A percentile compares a stretch with the other conserved stretches of the same genome.
These are phyloP conservation scores for Ptychochromis oligacanthus DNA, from an alignment of 2,113 vertebrate genomes.

Conservation along the genomic window DNA sequence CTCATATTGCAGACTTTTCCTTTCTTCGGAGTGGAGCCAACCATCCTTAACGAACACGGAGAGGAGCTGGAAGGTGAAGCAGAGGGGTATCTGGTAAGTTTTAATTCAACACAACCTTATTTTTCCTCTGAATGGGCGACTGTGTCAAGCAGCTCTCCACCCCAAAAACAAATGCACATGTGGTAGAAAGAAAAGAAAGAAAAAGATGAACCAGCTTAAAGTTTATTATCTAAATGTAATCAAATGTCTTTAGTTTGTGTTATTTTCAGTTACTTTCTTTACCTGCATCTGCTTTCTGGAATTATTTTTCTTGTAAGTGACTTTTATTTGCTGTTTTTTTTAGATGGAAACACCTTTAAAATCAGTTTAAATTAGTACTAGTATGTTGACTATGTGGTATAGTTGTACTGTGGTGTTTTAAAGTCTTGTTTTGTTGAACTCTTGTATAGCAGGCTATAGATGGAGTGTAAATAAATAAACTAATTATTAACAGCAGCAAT, in stretches of 20 bases:
- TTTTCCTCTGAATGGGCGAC: background rate
- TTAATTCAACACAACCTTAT: background rate
- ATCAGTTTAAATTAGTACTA: background rate
- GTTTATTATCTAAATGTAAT: background rate
- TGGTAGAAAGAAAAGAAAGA: background rate
- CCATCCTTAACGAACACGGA: constrained; percentile 81
- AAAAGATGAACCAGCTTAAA: background rate
- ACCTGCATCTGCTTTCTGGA: background rate
- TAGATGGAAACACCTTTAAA: background rate
- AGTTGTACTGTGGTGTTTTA: too few relatives aligned
- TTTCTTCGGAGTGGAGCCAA: constrained; percentile 84
- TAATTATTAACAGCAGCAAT: background rate
- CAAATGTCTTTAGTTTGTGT: background rate
- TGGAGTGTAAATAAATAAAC: background rate
- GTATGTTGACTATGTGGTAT: too few relatives aligned
- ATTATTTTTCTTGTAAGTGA: background rate
- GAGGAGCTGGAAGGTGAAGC: constrained; percentile 84
- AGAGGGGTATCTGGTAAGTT: constrained; percentile 83
- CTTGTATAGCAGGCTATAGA: background rate
- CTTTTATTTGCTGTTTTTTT: background rate
- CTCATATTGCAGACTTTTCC: constrained; percentile 79
- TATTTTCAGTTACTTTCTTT: background rate
- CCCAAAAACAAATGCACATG: background rate
- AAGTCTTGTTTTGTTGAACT: background rate
- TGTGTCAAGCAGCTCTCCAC: background rate